These are phyloP conservation scores for Entomobrya proxima DNA, from an alignment of 2,888 invertebrate genomes.

Conservation along the genomic window DNA sequence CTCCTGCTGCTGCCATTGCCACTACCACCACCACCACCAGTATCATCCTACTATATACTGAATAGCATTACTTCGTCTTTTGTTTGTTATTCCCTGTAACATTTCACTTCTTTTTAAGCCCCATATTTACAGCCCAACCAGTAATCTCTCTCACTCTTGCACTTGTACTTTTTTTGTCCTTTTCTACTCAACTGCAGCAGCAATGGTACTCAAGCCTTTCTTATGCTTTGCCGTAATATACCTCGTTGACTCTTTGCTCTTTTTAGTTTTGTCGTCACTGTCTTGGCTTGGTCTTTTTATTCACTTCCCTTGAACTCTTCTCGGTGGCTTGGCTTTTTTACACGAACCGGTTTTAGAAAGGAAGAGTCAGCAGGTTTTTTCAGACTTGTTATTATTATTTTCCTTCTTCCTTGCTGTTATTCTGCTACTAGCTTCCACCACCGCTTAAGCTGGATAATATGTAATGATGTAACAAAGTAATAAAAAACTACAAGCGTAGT, in stretches of 20 bases:
- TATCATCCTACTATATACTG: background rate
- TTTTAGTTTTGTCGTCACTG: conserved; percentile 21
- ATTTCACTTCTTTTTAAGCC: background rate
- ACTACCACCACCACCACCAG: background rate
- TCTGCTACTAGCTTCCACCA: conserved; percentile 22
- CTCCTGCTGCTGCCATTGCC: conserved; percentile 16
- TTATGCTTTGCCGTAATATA: background rate
- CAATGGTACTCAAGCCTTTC: background rate
- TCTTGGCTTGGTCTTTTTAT: background rate
- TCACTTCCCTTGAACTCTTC: conserved; percentile 51
- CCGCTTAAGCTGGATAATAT: conserved; percentile 48
- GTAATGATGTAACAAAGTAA: background rate
- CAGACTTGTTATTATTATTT: conserved; percentile 24
- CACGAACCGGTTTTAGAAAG: conserved; percentile 64
- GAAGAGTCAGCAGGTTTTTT: conserved; percentile 64
- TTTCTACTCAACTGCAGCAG: background rate
- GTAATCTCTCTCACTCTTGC: background rate
- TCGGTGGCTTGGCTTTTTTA: background rate
- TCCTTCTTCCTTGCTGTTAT: background rate
- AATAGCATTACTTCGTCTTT: background rate
- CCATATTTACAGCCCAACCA: background rate
- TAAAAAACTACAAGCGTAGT: background rate
- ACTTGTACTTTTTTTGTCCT: conserved; percentile 4
- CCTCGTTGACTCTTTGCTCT: conserved; percentile 8
- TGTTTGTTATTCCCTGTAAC: conserved; percentile 27